Base-by-base conservation (phyloP, 2,797 vertebrate species). In the Silurus aristotelis region DNA sequence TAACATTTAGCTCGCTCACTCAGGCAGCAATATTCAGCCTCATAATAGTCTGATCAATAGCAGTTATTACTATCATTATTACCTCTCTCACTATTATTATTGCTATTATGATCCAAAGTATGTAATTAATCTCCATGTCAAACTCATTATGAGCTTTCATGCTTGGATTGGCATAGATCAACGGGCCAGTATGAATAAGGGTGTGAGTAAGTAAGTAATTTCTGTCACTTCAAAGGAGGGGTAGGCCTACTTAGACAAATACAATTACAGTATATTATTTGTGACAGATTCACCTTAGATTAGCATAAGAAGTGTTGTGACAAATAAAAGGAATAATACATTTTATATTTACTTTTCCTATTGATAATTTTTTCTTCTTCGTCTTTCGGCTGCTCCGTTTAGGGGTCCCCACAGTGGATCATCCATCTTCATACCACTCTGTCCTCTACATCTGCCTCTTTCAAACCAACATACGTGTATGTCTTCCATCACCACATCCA, bases 31-130 rank as follows among this genome's bases (percentile, higher is more conserved):
- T 86, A 89, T 90, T 84, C 84, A 83, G 86, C 61, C 81, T 84
- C 77, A 79, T 84, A 81, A 87, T 76, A 82, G 83, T 55, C 76
- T 64, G 83, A 87, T 89, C 89, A 80, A 90, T 90, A 87, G 82
- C 75, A 84, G 80, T 86, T 89, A 87, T 90, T 87, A 85, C 85
- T 75, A 83, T 82, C 72, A 90, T 81, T 72, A 82, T 87, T 83
- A 80, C 67, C 52, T 71, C 38, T 84, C 60, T 84, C 82, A 19
- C 78, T 87, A 87, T 80, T 79, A 87, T 86, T 77, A 83, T 77
- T 81, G 78, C 68, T 73, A 87, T 85, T 83, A 68, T 88, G 68
- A 61, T 87, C 86, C 64, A 71, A 86, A 79, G 31, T 31, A 25
- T 85, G 22, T 70, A 31, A 86, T 88, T 86, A 82, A 88, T 80